Evolutionary conservation across 1,140 invertebrate genomes (phyloP).

Genomic region (Drosophila melanogaster): DNA sequence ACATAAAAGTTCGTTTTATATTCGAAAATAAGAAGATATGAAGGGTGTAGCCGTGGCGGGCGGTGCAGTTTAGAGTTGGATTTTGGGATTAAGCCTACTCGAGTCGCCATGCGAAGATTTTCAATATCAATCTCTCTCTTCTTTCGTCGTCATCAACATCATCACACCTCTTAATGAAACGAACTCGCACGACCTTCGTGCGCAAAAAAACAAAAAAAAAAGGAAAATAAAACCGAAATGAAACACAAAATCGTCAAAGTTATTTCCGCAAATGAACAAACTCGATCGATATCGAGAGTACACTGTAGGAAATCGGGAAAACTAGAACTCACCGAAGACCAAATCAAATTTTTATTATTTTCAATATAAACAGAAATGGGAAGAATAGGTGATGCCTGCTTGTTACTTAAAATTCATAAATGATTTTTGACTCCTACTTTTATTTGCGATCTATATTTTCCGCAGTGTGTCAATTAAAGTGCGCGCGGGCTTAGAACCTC

Average conservation of each 20-base stretch:
- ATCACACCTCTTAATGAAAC: constrained; percentile 78
- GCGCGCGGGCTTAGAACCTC: constrained; percentile 38
- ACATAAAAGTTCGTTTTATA: constrained; percentile 57
- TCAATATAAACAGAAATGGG: too few species aligned
- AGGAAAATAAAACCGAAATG: constrained; percentile 45
- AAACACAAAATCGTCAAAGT: constrained; percentile 77
- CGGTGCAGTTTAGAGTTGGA: constrained; percentile 18
- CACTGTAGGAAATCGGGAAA: constrained; percentile 29
- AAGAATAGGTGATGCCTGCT: too few species aligned
- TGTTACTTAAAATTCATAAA: too few species aligned
- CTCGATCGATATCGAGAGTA: constrained; percentile 66
- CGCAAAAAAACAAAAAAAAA: constrained; percentile 58
- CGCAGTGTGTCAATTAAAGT: constrained; percentile 31
- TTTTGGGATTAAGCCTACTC: constrained; percentile 27
- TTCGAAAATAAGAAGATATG: constrained; percentile 1
- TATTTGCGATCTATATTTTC: background rate
- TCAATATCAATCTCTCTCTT: constrained; percentile 34
- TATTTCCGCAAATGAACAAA: constrained; percentile 82
- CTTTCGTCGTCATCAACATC: constrained; percentile 60
- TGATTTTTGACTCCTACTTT: too few species aligned
- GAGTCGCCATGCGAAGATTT: constrained; percentile 35
- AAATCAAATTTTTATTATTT: background rate
- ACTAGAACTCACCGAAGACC: constrained; percentile 10
- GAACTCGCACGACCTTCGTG: constrained; percentile 81
- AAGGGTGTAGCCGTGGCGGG: background rate